A percentile compares a stretch with the other conserved stretches of the same genome.
Evolutionary conservation across 2,888 invertebrate species (phyloP).

Genomic region (Tiliacea citrago): DNA sequence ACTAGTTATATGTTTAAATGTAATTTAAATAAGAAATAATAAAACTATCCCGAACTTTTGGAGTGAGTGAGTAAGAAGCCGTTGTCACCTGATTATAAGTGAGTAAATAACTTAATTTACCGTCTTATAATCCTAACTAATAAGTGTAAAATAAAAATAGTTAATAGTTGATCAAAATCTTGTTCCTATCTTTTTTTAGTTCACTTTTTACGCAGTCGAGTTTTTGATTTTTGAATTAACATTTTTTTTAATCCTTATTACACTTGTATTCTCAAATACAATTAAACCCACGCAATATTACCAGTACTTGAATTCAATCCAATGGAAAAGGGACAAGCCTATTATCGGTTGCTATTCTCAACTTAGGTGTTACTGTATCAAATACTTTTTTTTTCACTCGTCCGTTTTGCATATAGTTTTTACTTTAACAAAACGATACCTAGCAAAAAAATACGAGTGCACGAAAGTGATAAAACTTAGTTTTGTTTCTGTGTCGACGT

Average conservation of each 20-base stretch:
- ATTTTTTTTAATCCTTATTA: background rate
- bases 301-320: background rate
- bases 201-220: too few relatives aligned
- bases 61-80: too few relatives aligned
- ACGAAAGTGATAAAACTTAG: constrained; percentile 38
- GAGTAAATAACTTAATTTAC: too few relatives aligned
- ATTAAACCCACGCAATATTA: background rate
- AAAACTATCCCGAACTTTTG: too few relatives aligned
- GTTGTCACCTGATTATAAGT: too few relatives aligned
- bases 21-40: too few relatives aligned
- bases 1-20: too few relatives aligned
- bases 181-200: too few relatives aligned
- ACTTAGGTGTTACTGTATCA: background rate
- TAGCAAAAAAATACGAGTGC: background rate
- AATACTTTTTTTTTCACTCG: background rate
- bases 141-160: too few relatives aligned
- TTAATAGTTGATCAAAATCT: too few relatives aligned
- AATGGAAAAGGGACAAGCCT: background rate
- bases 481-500: constrained; percentile 30
- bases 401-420: background rate
- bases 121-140: too few relatives aligned
- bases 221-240: too few relatives aligned
- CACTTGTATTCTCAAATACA: background rate
- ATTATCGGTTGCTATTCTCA: background rate
- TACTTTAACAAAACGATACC: background rate